Evolutionary conservation across 2,113 vertebrate species (phyloP).

Genomic region (Pagrus major): DNA sequence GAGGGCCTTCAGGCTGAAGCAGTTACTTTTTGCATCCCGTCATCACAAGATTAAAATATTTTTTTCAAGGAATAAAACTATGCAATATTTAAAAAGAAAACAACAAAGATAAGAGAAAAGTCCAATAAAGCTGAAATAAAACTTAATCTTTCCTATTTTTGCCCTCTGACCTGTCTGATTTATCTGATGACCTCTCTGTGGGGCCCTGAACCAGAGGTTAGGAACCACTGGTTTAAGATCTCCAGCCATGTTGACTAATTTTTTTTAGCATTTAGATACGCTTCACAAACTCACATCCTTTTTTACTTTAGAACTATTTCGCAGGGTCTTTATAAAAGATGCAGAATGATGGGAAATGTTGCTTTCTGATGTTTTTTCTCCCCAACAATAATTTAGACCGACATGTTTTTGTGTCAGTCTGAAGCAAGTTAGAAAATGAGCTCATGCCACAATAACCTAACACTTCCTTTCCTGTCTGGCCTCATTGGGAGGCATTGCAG

Average conservation of each 20-base stretch:
- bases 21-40: no score
- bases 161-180: not conserved
- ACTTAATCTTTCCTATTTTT: not conserved
- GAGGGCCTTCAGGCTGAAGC: no score
- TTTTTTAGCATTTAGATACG: not conserved
- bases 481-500: slow-evolving; percentile 9
- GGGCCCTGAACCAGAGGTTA: not conserved
- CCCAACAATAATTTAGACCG: slow-evolving; percentile 22
- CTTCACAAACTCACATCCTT: no score
- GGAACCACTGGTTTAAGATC: not conserved
- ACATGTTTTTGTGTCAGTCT: slow-evolving; percentile 37
- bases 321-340: not conserved
- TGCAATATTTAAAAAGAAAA: not conserved
- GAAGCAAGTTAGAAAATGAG: slow-evolving; percentile 17
- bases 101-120: not conserved
- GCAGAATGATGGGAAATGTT: not conserved
- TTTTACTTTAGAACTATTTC: not conserved
- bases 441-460: slow-evolving; percentile 16
- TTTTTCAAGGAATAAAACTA: not conserved
- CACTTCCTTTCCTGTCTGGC: slow-evolving; percentile 31
- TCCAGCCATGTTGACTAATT: no score
- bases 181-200: not conserved
- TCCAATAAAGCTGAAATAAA: not conserved
- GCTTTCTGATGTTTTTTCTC: not conserved
- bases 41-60: not conserved